Evolutionary conservation across 2,888 invertebrate genomes (phyloP), one percentile per base, ranked within the genome.

Genomic region (Brenthis hecate): DNA sequence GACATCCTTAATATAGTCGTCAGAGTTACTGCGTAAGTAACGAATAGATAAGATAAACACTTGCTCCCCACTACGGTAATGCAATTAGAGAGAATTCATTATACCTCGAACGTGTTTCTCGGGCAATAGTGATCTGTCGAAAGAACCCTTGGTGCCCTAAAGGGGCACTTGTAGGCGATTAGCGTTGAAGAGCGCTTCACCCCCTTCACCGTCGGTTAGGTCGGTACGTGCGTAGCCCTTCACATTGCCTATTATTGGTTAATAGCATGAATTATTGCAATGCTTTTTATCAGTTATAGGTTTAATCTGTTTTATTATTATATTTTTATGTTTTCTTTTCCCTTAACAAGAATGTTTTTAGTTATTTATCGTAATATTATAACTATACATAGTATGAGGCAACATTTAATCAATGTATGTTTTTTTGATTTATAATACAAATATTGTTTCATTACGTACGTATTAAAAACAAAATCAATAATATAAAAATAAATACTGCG

Each of bases 121-220:
- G 69, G 51, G 67, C 70, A 58, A 68, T 72, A 70, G 72, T 72
- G 67, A 69, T 72, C 60, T 63, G 70, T 50, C 36, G 67, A 65
- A 68, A 72, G 70, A 70, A 65, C 70, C 61, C 70, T 67, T 51
- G 70, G 62, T 61, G 54, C 69, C 70, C 67, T 70, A 56, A 70
- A 62, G 67, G 66, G 61, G 67, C 58, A 54, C 67, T 70, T 58
- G 65, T 62, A 68, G 67, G 65, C 70, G 72, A 72, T 72, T 72
- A 72, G 70, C 57, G 67, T 63, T 72, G 62, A 55, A 72, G 72
- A 23, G 65, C 65, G 67, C 72, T 72, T 72, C 65, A 72, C 72
- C 70, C 64, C 67, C 61, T 69, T 66, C 65, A 50, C 28, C 51
- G 60, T 66, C 57, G 62, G 68, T 57, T 63, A n/a, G 32, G 55